Conservation (phyloP, 2,888 invertebrate genomes). For the Deilephila elpenor region DNA sequence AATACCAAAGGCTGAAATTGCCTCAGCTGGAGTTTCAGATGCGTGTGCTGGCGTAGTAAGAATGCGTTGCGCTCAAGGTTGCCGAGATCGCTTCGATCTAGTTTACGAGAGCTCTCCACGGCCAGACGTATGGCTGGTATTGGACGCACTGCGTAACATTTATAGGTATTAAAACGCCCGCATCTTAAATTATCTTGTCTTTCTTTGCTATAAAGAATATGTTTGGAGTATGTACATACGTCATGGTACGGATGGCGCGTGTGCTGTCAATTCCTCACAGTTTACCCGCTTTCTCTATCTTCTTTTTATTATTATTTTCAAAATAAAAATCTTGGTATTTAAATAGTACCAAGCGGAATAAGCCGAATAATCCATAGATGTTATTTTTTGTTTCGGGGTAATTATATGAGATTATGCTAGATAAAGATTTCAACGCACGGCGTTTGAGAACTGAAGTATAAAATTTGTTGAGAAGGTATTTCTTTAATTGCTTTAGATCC, state of each 20-base stretch:
- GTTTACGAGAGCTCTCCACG: slow-evolving; percentile 54
- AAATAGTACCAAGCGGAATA: not conserved
- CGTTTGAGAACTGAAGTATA: too few species aligned
- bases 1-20: slow-evolving; percentile 15
- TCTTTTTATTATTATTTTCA: not conserved
- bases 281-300: not conserved
- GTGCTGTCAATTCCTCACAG: not conserved
- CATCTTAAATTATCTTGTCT: slow-evolving; percentile 31
- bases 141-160: slow-evolving; percentile 65
- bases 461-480: too few species aligned
- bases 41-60: slow-evolving; percentile 37
- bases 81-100: slow-evolving; percentile 50
- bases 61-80: slow-evolving; percentile 54
- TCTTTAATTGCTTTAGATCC: too few species aligned
- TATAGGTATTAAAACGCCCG: slow-evolving; percentile 34
- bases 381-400: not conserved
- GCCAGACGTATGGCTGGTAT: slow-evolving; percentile 50
- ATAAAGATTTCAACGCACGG: not conserved
- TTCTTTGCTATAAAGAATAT: slow-evolving; percentile 22
- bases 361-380: not conserved
- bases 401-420: not conserved
- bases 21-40: slow-evolving; percentile 1
- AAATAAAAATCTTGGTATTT: not conserved
- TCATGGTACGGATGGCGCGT: not conserved
- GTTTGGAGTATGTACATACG: slow-evolving; percentile 19